Evolutionary conservation across 1,140 invertebrate species (phyloP), one percentile per base, ranked within the genome.

Genomic region (Saxidomus purpurata): DNA sequence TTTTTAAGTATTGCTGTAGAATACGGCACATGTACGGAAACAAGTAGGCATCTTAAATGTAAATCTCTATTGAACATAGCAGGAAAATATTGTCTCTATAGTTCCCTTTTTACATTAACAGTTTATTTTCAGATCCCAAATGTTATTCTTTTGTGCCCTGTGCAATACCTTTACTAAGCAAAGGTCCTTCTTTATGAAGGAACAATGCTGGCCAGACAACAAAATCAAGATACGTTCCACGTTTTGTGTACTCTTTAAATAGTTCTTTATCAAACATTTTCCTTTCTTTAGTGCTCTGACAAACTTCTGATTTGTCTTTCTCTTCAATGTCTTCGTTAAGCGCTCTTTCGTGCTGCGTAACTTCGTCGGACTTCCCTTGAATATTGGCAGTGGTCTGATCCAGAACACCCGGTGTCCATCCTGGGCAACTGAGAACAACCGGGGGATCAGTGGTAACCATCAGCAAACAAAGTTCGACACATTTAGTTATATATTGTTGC

Each of bases 391-490:
- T 43, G 43, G 6, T 43, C 43, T 43, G 43, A 43, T n/a, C n/a
- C n/a, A n/a, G n/a, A n/a, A n/a, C n/a, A n/a, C n/a, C n/a, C 9
- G 55, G 4, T 61, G 55, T 25, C 55, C 55, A 61, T 61, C 61
- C 19, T 31, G 61, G 61, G 17, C 97, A 76, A 3, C 40, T 13
- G 22, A 79, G 25, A 38, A 52, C 76, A 49, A 79, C 25, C 4
- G 76, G 76, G 1, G 76, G 76, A n/a, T 79, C 76, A 9, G 76
- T 49, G 40, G 76, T 55, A 25, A 31, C 31, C 76, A 79, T 79
- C 22, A 79, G 40, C 28, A 79, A 55, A 31, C 76, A 52, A 25
- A 79, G 76, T 25, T 79, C 43, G 11, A 79, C 19, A 22, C 76
- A 79, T n/a, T 79, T 79, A 13, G 40, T 55, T 15, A 79, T 79